These are phyloP conservation scores for Discoglossus pictus DNA, from an alignment of 2,797 vertebrate species.

Conservation along the genomic window DNA sequence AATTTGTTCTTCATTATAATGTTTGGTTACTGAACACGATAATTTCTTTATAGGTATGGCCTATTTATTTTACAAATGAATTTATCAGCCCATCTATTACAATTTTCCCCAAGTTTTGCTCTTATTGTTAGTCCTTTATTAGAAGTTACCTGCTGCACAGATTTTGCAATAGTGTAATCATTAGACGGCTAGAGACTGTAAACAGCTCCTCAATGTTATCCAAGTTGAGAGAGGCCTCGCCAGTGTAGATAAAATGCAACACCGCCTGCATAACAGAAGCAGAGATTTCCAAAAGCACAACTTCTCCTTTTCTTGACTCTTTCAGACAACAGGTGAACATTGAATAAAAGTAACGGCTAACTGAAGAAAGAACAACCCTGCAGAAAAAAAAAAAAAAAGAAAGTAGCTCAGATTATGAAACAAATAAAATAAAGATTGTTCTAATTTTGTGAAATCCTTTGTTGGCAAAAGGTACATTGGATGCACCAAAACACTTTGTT, in stretches of 20 bases:
- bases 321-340: constrained; percentile 83
- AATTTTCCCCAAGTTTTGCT: no score
- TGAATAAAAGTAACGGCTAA: constrained; percentile 81
- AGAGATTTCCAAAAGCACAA: constrained; percentile 78
- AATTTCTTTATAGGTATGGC: no score
- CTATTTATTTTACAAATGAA: no score
- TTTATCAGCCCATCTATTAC: no score
- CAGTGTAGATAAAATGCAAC: constrained; percentile 80
- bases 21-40: no score
- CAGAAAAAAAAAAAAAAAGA: background rate
- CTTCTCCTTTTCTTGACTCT: constrained; percentile 78
- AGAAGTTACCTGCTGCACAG: constrained; percentile 81
- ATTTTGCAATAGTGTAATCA: constrained; percentile 80
- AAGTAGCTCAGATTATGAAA: no score
- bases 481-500: no score
- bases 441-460: no score
- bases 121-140: no score
- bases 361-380: constrained; percentile 79
- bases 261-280: constrained; percentile 77
- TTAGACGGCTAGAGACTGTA: constrained; percentile 78
- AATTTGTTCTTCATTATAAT: no score
- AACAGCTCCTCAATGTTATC: constrained; percentile 81
- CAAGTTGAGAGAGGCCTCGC: constrained; percentile 72
- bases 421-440: no score
- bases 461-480: no score